Evolutionary conservation across 2,888 invertebrate genomes (phyloP).

Genomic region (Heliconius sara): DNA sequence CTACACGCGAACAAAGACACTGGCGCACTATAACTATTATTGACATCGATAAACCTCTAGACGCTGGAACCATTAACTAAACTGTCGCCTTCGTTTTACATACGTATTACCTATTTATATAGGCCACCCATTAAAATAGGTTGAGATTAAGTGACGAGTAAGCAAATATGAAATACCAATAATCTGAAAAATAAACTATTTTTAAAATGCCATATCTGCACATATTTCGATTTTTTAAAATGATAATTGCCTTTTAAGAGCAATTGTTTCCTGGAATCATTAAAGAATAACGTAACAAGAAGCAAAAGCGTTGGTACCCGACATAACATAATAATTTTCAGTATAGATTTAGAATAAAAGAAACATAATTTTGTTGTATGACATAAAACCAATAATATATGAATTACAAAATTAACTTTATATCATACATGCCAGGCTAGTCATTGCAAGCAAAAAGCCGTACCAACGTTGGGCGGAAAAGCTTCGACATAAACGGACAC

Average conservation of each 20-base stretch:
- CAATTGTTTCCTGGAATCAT: too few species aligned
- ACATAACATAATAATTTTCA: too few species aligned
- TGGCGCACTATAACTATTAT: slow-evolving; percentile 59
- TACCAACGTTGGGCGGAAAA: neutral
- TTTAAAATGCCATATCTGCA: too few species aligned
- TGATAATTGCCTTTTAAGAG: too few species aligned
- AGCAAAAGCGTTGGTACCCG: too few species aligned
- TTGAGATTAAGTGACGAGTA: neutral
- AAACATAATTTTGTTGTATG: too few species aligned
- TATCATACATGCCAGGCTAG: neutral
- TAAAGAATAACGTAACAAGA: too few species aligned
- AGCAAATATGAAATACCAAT: neutral
- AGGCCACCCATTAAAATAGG: neutral
- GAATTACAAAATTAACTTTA: neutral
- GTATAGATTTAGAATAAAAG: too few species aligned
- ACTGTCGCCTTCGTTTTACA: slow-evolving; percentile 15
- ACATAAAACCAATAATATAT: neutral
- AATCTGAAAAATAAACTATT: neutral
- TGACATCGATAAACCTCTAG: slow-evolving; percentile 48
- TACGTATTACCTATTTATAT: slow-evolving; percentile 3
- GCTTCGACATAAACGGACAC: slow-evolving; percentile 51
- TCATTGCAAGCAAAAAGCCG: neutral
- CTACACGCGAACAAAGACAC: slow-evolving; percentile 58
- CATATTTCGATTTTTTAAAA: too few species aligned
- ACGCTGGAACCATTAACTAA: slow-evolving; percentile 35